Percentiles rank a stretch among this genome's conserved stretches.
phyloP scores from a whole-genome alignment of 1,140 invertebrate genomes.

The Papilio aristodemus region DNA sequence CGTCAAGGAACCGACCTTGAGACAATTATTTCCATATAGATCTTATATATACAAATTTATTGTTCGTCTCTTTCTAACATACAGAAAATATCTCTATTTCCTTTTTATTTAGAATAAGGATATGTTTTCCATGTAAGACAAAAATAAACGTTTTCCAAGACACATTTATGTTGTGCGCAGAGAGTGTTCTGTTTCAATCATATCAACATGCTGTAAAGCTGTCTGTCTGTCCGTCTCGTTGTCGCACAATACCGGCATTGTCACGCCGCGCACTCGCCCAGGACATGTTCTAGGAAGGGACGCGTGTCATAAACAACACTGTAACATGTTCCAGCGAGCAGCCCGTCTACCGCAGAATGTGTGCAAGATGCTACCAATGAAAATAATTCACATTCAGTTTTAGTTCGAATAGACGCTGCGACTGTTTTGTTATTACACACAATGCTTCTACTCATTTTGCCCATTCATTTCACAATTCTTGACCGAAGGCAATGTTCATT shows the following conservation, averaged over 20 bases:
- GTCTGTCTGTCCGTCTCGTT: slow-evolving; percentile 43
- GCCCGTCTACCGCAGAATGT: slow-evolving; percentile 2
- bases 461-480: no score
- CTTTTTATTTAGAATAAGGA: background rate
- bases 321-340: slow-evolving; percentile 28
- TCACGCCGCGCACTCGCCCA: slow-evolving; percentile 30
- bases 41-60: no score
- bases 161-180: slow-evolving; percentile 30
- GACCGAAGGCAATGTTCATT: no score
- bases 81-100: background rate
- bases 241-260: slow-evolving; percentile 45
- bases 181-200: slow-evolving; percentile 37
- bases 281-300: slow-evolving; percentile 38
- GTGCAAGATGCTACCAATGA: background rate
- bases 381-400: background rate
- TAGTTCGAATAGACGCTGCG: background rate
- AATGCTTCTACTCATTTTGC: no score
- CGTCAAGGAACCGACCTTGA: no score
- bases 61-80: no score
- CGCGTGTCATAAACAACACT: slow-evolving; percentile 31
- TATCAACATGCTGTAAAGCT: slow-evolving; percentile 46
- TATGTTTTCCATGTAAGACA: slow-evolving; percentile 1
- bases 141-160: slow-evolving; percentile 28
- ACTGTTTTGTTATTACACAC: background rate
- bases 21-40: no score